Conservation (phyloP, 1,140 invertebrate species). For the Leptoteleia sp. region DNA sequence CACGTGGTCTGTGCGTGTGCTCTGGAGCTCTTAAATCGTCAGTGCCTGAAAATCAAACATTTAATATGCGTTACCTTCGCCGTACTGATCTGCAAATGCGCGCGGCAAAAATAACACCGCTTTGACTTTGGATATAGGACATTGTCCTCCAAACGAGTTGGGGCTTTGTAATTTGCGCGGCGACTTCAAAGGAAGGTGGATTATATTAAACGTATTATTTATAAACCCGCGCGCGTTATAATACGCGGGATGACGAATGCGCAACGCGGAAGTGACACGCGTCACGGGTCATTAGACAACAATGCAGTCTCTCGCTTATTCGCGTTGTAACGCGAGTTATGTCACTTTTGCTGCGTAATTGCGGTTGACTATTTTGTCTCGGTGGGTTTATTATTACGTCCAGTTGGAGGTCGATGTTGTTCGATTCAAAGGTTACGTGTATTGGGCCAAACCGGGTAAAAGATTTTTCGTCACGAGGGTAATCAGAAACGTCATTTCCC, state of each 20-base stretch:
- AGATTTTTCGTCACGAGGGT: no score
- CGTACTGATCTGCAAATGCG: no score
- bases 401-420: not conserved
- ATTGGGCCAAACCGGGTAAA: no score
- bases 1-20: conserved; percentile 85
- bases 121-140: conserved; percentile 30
- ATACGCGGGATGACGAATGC: conserved; percentile 16
- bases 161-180: no score
- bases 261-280: conserved; percentile 26
- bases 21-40: conserved; percentile 94
- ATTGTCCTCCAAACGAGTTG: conserved; percentile 38
- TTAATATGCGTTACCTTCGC: no score
- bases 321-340: not conserved
- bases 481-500: no score
- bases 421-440: not conserved
- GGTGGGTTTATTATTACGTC: no score
- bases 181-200: conserved; percentile 5
- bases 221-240: conserved; percentile 10
- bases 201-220: conserved; percentile 10
- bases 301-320: not conserved
- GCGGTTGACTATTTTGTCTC: not conserved
- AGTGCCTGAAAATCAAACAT: conserved; percentile 85
- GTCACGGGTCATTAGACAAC: conserved; percentile 15
- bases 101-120: conserved; percentile 16
- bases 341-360: not conserved